phyloP scores from a whole-genome alignment of 2,888 invertebrate species.

The Julus scandinavius region DNA sequence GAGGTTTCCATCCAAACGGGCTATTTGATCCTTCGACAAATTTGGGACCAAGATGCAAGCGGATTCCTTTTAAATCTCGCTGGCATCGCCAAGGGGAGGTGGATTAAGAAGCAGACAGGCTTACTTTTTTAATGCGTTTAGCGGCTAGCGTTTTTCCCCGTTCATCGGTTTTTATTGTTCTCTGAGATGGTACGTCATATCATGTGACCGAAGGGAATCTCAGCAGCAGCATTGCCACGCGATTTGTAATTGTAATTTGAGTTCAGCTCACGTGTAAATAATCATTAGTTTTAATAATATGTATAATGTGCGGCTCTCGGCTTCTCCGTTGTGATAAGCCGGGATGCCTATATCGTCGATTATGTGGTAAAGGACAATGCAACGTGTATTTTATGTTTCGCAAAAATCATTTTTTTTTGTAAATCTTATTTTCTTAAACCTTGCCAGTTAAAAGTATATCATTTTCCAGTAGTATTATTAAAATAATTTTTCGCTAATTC shows the following conservation, averaged over 20 bases:
- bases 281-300: conserved; percentile 49
- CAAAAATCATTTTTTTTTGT: conserved; percentile 32
- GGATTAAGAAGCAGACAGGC: neutral
- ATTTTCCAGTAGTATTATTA: conserved; percentile 20
- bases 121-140: conserved; percentile 25
- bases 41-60: neutral
- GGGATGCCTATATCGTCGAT: neutral
- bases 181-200: neutral
- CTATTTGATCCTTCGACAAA: neutral
- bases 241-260: neutral
- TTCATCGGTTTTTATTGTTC: neutral
- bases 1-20: neutral
- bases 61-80: neutral
- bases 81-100: neutral
- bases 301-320: conserved; percentile 42
- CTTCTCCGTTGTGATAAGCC: neutral
- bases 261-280: conserved; percentile 50
- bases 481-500: conserved; percentile 19
- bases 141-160: too few species aligned
- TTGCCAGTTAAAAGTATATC: conserved; percentile 33
- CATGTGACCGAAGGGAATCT: conserved; percentile 49
- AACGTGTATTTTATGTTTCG: conserved; percentile 14
- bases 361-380: conserved; percentile 13
- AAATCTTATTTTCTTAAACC: conserved; percentile 27
- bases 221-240: conserved; percentile 47